Evolutionary conservation across 1,140 invertebrate species (phyloP).

Genomic region (Ladona fulva): DNA sequence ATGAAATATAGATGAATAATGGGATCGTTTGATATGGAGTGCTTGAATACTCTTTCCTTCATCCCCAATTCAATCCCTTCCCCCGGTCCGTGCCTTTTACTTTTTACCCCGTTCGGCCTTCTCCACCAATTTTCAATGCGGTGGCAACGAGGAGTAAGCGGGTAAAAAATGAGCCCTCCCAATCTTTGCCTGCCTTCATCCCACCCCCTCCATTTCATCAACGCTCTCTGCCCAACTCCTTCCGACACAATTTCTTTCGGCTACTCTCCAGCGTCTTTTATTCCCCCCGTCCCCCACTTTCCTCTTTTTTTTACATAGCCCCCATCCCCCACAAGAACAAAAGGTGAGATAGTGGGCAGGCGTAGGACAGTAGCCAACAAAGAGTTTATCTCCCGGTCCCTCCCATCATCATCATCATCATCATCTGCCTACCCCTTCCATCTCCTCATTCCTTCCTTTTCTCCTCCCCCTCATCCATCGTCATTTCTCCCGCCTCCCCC

Average conservation of each 20-base stretch:
- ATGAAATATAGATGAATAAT: neutral
- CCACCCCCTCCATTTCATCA: constrained; percentile 22
- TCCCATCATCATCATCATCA: constrained; percentile 4
- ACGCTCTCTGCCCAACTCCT: constrained; percentile 23
- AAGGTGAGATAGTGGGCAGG: constrained; percentile 17
- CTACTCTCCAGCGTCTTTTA: constrained; percentile 16
- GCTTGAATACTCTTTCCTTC: constrained; percentile 32
- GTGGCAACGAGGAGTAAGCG: constrained; percentile 26
- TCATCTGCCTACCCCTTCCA: neutral
- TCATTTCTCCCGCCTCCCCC: too few relatives aligned
- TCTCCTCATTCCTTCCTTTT: neutral
- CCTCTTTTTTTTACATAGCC: constrained; percentile 14
- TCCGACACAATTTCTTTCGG: constrained; percentile 14
- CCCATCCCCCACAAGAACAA: constrained; percentile 22
- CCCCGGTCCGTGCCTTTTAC: constrained; percentile 26
- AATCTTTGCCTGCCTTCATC: constrained; percentile 19
- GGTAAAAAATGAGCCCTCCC: constrained; percentile 24
- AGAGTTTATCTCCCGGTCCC: neutral
- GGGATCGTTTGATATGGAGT: neutral
- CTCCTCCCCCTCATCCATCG: neutral
- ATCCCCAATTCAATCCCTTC: constrained; percentile 37
- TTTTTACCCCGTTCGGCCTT: constrained; percentile 21
- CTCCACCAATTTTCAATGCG: constrained; percentile 18
- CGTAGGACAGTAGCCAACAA: constrained; percentile 31
- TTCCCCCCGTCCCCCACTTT: constrained; percentile 17